Percentiles rank a stretch among this genome's conserved stretches.
Conservation (phyloP, 64 coral and sea anemone genomes). For the Pocillopora damicornis region DNA sequence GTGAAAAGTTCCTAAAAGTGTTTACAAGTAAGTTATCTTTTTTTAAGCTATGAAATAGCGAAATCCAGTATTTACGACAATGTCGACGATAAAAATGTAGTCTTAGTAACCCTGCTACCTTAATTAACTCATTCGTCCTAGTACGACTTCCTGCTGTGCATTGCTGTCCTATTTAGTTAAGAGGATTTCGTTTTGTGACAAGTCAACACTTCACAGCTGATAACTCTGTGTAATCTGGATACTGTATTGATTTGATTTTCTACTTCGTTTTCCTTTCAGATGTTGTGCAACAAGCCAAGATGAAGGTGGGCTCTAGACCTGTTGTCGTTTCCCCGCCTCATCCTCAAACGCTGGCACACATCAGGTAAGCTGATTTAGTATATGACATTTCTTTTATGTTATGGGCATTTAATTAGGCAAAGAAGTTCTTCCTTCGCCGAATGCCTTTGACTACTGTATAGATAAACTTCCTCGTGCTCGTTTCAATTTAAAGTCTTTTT, state of each 20-base stretch:
- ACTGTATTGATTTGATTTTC: background rate
- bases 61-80: no score
- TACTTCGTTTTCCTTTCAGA: slow-evolving; percentile 1
- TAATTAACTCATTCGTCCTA: no score
- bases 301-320: slow-evolving; percentile 15
- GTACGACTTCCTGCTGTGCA: no score
- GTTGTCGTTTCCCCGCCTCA: slow-evolving; percentile 37
- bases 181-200: no score
- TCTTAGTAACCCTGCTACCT: no score
- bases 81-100: no score
- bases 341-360: slow-evolving; percentile 70
- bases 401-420: no score
- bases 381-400: no score
- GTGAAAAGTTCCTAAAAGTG: slow-evolving; percentile 54
- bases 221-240: background rate
- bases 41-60: background rate
- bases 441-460: background rate
- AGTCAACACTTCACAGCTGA: background rate
- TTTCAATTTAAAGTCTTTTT: background rate
- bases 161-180: no score
- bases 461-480: background rate
- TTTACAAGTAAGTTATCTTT: slow-evolving; percentile 40
- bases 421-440: no score
- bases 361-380: slow-evolving; percentile 42
- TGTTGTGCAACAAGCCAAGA: slow-evolving; percentile 15